Evolutionary conservation across 1,140 invertebrate genomes (phyloP).

Genomic region (Papilio dardanus): DNA sequence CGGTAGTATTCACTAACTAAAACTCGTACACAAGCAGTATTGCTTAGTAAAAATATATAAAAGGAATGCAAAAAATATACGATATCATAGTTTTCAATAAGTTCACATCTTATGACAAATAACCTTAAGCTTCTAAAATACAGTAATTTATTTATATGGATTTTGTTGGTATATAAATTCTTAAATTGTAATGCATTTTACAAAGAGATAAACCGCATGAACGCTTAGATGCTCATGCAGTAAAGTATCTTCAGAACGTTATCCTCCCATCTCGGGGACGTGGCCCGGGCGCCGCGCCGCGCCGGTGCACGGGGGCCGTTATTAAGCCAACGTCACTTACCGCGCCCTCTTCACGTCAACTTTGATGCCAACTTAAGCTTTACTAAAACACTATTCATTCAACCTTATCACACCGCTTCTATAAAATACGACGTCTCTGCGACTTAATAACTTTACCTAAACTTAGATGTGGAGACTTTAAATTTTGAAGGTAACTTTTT

Average conservation of each 20-base stretch:
- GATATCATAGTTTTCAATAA: too few species aligned
- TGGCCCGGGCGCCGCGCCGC: neutral
- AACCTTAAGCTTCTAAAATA: too few species aligned
- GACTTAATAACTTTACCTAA: constrained; percentile 8
- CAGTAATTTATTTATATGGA: too few species aligned
- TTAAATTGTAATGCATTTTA: neutral
- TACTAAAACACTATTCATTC: constrained; percentile 18
- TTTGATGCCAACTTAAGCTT: constrained; percentile 11
- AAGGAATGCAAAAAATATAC: too few species aligned
- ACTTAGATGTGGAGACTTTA: constrained; percentile 8
- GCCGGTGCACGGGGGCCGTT: neutral
- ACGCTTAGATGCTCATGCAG: neutral
- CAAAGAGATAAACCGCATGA: neutral
- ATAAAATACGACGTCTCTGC: constrained; percentile 23
- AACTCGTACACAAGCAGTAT: too few species aligned
- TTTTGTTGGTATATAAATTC: neutral
- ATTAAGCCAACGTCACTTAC: constrained; percentile 31
- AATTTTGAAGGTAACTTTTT: neutral
- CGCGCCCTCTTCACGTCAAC: constrained; percentile 11
- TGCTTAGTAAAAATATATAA: too few species aligned
- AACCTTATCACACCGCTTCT: constrained; percentile 16
- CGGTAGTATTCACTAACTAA: too few species aligned
- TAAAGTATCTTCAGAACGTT: constrained; percentile 17
- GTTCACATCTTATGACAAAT: too few species aligned
- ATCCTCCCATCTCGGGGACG: constrained; percentile 3